Conservation (phyloP, 2,113 vertebrate genomes). For the Labrus mixtus region DNA sequence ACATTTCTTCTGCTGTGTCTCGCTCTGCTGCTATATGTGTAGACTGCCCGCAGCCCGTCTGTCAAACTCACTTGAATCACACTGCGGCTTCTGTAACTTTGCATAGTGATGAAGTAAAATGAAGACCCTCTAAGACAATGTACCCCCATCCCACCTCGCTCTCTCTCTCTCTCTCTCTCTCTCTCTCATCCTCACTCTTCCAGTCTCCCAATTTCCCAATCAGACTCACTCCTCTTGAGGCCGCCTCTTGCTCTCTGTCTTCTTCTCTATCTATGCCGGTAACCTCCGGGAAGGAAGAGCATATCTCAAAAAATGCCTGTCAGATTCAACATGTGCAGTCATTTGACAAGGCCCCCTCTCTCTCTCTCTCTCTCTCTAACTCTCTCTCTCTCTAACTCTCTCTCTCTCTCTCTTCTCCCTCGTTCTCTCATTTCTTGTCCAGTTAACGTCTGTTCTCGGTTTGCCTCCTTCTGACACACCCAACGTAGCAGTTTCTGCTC, state of each 20-base stretch:
- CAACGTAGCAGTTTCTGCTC: constrained; percentile 16
- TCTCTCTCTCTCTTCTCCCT: no score
- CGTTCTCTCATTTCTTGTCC: constrained; percentile 22
- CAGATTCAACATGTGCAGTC: constrained; percentile 45
- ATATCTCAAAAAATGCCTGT: constrained; percentile 58
- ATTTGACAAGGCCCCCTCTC: constrained; percentile 44
- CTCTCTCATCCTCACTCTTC: neutral
- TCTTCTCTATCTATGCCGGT: constrained; percentile 13
- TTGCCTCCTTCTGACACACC: constrained; percentile 37
- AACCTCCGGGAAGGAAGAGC: constrained; percentile 56
- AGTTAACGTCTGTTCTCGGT: constrained; percentile 22
- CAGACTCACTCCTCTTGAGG: constrained; percentile 32
- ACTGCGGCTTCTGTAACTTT: constrained; percentile 59
- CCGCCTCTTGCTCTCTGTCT: constrained; percentile 13
- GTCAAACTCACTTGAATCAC: constrained; percentile 75
- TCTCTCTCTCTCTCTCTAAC: neutral
- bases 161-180: constrained; percentile 6
- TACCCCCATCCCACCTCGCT: constrained; percentile 22
- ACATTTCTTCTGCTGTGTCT: constrained; percentile 38
- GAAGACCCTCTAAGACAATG: constrained; percentile 68
- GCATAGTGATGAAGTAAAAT: constrained; percentile 54
- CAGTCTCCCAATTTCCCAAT: constrained; percentile 33
- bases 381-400: constrained; percentile 13
- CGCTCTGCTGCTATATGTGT: constrained; percentile 70
- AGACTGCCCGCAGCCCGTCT: constrained; percentile 58